Conservation (phyloP, 1,140 invertebrate genomes). For the Orchestia grillus region DNA sequence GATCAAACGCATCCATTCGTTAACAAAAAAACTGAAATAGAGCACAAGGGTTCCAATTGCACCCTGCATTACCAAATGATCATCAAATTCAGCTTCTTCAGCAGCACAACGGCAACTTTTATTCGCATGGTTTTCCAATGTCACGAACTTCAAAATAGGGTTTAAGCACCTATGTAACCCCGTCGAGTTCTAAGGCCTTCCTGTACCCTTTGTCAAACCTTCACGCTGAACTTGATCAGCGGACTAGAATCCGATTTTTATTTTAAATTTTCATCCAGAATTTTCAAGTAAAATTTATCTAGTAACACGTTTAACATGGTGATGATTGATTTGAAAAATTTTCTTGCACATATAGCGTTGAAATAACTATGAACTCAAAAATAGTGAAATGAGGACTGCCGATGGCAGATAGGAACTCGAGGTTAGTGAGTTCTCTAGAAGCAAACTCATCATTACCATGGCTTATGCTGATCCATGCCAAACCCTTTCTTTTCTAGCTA, state of each 20-base stretch:
- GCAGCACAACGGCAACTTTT: neutral
- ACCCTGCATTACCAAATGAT: too few relatives aligned
- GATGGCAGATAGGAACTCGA: neutral
- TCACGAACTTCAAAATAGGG: neutral
- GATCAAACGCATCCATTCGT: too few relatives aligned
- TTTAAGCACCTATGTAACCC: neutral
- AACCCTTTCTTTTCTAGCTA: neutral
- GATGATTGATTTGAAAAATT: neutral
- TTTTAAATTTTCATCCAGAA: neutral
- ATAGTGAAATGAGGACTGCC: neutral
- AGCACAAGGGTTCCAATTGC: too few relatives aligned
- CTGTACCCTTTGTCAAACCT: neutral
- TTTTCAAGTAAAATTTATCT: neutral
- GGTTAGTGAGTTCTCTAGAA: neutral
- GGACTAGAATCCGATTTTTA: neutral
- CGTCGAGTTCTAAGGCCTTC: neutral
- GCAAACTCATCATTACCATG: neutral
- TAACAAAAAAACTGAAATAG: too few relatives aligned
- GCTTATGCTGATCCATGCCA: neutral
- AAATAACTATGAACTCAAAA: neutral
- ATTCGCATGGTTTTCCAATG: neutral
- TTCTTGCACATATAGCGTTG: neutral
- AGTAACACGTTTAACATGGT: neutral
- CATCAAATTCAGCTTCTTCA: neutral
- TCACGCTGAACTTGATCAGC: neutral